Conservation (phyloP, 2,797 vertebrate species). For the Hemibagrus guttatus region DNA sequence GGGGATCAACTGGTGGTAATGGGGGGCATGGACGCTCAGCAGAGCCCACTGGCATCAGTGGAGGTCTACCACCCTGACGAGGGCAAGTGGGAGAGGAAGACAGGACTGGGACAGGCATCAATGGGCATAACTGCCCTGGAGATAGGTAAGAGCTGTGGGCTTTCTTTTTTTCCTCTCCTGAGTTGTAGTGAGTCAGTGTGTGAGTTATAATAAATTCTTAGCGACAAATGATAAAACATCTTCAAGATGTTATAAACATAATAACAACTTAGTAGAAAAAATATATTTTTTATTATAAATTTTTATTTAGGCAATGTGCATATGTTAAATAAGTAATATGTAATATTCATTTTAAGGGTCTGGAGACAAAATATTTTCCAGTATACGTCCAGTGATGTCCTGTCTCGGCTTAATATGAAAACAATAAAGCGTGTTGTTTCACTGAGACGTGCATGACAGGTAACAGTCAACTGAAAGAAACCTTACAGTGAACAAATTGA, state of each 20-base stretch:
- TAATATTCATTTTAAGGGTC: neutral
- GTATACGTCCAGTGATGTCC: neutral
- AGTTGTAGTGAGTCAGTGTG: neutral
- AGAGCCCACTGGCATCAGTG: slow-evolving; percentile 89
- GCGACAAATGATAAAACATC: neutral
- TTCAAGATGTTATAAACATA: neutral
- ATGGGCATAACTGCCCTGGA: slow-evolving; percentile 92
- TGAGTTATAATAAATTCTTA: neutral
- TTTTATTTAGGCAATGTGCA: neutral
- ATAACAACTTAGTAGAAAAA: neutral
- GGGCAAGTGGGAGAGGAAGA: slow-evolving; percentile 91
- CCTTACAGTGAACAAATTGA: neutral
- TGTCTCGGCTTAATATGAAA: neutral
- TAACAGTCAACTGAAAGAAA: neutral
- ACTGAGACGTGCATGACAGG: neutral
- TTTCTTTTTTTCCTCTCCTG: neutral
- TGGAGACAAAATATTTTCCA: neutral
- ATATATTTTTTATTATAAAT: neutral
- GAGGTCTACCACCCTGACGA: slow-evolving; percentile 91
- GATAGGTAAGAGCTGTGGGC: slow-evolving; percentile 81
- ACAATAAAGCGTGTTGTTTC: neutral
- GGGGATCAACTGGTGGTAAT: slow-evolving; percentile 89
- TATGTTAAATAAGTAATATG: neutral
- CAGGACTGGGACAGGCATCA: slow-evolving; percentile 87
- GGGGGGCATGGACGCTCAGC: slow-evolving; percentile 89